phyloP scores from a whole-genome alignment of 2,113 vertebrate species.

The Rhea americana region DNA sequence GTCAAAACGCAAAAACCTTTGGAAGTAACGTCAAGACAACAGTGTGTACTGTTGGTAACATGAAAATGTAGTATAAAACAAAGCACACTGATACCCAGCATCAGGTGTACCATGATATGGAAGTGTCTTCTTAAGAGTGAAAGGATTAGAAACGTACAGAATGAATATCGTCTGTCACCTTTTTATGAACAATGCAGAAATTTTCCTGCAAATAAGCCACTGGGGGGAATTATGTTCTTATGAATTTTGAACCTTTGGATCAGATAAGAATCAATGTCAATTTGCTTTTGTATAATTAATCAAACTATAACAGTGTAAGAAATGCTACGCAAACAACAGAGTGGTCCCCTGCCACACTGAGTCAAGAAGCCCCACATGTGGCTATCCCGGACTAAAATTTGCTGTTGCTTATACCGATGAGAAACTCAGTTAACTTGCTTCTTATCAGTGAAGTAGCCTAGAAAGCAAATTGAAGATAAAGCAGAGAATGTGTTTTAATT shows the following conservation, averaged over 20 bases:
- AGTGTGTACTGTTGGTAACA: neutral
- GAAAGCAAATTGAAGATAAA: neutral
- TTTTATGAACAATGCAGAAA: neutral
- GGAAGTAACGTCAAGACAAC: neutral
- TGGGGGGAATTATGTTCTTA: neutral
- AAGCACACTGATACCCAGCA: neutral
- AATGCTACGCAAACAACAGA: fast-evolving
- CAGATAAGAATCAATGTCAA: neutral
- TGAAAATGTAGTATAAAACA: neutral
- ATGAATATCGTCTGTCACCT: neutral
- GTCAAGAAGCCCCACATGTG: neutral
- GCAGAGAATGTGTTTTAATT: neutral
- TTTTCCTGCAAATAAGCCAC: neutral
- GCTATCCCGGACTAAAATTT: neutral
- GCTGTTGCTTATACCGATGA: neutral
- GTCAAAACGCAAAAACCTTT: neutral
- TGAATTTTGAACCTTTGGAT: neutral
- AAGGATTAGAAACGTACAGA: neutral
- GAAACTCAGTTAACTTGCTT: neutral
- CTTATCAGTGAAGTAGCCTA: neutral
- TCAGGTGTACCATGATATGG: neutral
- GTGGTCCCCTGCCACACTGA: fast-evolving
- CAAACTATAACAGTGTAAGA: fast-evolving
- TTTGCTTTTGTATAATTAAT: neutral
- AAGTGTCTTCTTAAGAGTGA: neutral